Evolutionary conservation across 2,797 vertebrate species (phyloP).

Genomic region (Gymnothorax reevesii): DNA sequence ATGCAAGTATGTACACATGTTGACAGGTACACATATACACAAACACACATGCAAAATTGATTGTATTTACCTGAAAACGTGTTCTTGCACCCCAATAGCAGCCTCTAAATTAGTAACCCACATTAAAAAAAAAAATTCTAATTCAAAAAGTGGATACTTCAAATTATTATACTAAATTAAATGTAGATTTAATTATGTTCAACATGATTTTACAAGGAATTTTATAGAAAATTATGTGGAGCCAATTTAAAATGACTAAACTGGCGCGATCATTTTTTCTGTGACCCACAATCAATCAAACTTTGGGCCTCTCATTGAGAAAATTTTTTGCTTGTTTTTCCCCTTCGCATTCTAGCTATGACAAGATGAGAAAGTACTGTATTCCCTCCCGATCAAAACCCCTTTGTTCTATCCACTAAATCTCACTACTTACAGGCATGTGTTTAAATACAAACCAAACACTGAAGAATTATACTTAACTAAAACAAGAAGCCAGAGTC

Average conservation of each 20-base stretch:
- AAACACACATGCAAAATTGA: constrained; percentile 27
- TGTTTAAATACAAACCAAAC: neutral
- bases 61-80: neutral
- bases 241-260: neutral
- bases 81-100: neutral
- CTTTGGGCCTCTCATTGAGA: neutral
- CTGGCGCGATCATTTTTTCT: neutral
- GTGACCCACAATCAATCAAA: neutral
- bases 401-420: neutral
- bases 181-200: neutral
- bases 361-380: neutral
- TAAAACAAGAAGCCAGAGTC: neutral
- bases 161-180: neutral
- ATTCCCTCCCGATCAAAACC: neutral
- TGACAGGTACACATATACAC: constrained; percentile 14
- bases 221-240: neutral
- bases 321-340: neutral
- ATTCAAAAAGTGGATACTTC: neutral
- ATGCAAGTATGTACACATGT: constrained; percentile 10
- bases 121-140: neutral
- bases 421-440: no score
- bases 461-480: neutral
- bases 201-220: neutral
- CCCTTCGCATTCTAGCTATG: neutral
- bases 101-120: neutral